Base-by-base conservation (phyloP, 2,797 vertebrate species). In the Myotis daubentonii region DNA sequence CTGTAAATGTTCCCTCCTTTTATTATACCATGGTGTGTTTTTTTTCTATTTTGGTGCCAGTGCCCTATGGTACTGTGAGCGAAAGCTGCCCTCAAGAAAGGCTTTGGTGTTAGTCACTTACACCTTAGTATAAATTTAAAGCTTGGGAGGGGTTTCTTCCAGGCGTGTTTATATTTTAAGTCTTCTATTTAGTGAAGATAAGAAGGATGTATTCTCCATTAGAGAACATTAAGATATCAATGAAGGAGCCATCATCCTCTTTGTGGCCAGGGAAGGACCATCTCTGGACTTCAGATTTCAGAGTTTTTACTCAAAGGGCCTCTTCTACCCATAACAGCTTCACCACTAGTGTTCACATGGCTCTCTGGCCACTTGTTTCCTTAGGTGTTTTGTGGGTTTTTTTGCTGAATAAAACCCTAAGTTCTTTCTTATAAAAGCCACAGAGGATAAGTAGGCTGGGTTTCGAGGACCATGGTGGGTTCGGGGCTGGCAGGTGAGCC, bases 91-190 rank as follows among this genome's bases (percentile, higher is more conserved):
- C 53, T 89, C 17, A n/a, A 19, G 19, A 47, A 85, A 93, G 55
- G n/a, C 19, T 81, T 65, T 8, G 9, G 22, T 76, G 8, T 84
- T 78, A 74, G 38, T 41, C 68, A 20, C 51, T 96, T 70, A 82
- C 44, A 62, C 47, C 0, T 66, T 70, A 93, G 68, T 47, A 81
- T 89, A 93, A 86, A 84, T 92, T 33, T 60, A 47, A 72, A 92
- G 8, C 80, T 44, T 55, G 51, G 5, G 65, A 78, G 11, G 36
- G n/a, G 20, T 70, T 85, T 79, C 70, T 91, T 84, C 15, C 38
- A 87, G 44, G 7, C 1, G 1, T 81, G 71, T 62, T 81, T 80
- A n/a, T 55, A 85, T 79, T 47, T 76, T 79, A 86, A 44, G 23
- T n/a, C n/a, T 79, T 38, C 44, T 55, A 38, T 60, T 33, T 36